Base-by-base conservation (phyloP, 2,797 vertebrate genomes). In the Bothrops alternatus region DNA sequence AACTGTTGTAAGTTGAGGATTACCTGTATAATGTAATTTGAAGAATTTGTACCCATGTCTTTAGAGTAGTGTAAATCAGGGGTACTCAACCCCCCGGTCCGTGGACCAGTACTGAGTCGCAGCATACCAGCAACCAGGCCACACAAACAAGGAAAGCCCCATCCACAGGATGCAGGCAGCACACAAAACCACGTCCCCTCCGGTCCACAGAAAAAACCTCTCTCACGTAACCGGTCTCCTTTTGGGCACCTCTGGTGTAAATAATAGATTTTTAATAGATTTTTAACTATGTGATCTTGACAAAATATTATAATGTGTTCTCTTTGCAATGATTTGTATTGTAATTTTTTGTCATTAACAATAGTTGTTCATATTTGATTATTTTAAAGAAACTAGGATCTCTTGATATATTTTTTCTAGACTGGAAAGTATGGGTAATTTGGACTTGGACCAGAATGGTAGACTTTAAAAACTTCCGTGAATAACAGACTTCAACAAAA, bases 11-110 rank as follows among this genome's bases (percentile, higher is more conserved):
- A 32, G 6, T 37, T 1, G 1, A 73, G 32, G n/a, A 37, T 16
- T 73, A 73, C n/a, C n/a, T 73, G n/a, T 73, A 85, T 91, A 90
- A 91, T 55, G n/a, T 42, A 58, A 82, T 88, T 90, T 90, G 61
- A 56, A 90, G 61, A 93, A 90, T 90, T 87, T 87, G 82, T 93
- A 93, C 28, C 82, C 61, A 37, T 92, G 37, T 86, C 88, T 90
- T 56, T 82, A 58, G 47, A 91, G 88, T 78, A 63, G 47, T 57
- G 57, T 37, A 53, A 53, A 53, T 53, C 50, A 53, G 50, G 10
- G 50, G 50, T 53, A 53, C 50, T 53, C 50, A 53, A 53, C 50
- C 50, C 50, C 50, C 50, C 2, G 8, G 50, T 53, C 50, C 8
- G 8, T 53, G 50, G 50, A 53, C 50, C 50, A 10, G 50, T 53